A percentile compares a stretch with the other conserved stretches of the same genome.
phyloP scores from a whole-genome alignment of 2,113 vertebrate species.

The Lamprologus tigripictilis region DNA sequence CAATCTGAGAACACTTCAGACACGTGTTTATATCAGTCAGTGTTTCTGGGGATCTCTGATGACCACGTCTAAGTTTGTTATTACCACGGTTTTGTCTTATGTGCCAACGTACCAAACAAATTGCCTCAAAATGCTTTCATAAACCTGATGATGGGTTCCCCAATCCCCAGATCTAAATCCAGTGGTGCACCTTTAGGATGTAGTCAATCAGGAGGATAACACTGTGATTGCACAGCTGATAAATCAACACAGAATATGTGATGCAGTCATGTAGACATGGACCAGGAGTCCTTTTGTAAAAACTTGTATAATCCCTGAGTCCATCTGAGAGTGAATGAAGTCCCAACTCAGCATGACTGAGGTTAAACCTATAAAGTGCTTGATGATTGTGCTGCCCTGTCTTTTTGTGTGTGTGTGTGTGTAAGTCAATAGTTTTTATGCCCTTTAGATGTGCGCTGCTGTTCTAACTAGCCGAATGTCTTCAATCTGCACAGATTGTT shows the following conservation, averaged over 20 bases:
- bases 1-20: background rate
- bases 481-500: conserved; percentile 77
- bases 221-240: background rate
- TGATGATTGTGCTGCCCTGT: background rate
- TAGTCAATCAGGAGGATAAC: background rate
- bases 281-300: background rate
- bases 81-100: background rate
- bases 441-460: background rate
- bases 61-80: background rate
- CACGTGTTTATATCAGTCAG: background rate
- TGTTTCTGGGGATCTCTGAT: background rate
- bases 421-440: background rate
- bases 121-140: background rate
- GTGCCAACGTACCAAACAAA: background rate
- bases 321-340: background rate
- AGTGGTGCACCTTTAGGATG: background rate
- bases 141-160: background rate
- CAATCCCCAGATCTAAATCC: background rate
- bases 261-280: background rate
- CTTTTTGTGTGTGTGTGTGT: background rate
- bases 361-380: background rate
- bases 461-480: background rate
- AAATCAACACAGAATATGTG: background rate
- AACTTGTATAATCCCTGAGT: background rate
- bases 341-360: background rate